phyloP scores from a whole-genome alignment of 1,140 invertebrate species.

The Cherax destructor region DNA sequence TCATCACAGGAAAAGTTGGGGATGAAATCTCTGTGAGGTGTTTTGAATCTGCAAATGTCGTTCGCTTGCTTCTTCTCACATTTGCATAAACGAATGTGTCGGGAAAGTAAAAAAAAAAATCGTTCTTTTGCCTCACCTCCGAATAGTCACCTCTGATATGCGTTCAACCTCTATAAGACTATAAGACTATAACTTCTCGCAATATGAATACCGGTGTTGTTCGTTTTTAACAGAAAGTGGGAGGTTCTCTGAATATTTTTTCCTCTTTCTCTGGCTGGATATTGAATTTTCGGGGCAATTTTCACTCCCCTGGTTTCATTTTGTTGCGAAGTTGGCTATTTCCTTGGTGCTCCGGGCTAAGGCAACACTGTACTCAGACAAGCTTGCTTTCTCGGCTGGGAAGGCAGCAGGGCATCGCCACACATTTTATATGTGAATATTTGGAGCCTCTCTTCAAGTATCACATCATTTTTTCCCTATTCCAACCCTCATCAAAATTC shows the following conservation, averaged over 20 bases:
- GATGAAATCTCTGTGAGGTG: not conserved
- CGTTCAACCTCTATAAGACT: no score
- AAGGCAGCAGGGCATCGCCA: no score
- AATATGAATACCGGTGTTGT: no score
- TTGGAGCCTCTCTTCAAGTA: not conserved
- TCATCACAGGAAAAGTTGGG: not conserved
- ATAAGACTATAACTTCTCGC: no score
- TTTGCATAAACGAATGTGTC: not conserved
- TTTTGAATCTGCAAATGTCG: not conserved
- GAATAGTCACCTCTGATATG: not conserved
- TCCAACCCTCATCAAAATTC: no score
- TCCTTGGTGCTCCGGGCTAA: conserved; percentile 20
- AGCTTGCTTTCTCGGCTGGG: not conserved
- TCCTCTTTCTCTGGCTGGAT: conserved; percentile 5
- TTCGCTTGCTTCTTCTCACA: not conserved
- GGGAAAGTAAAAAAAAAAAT: not conserved
- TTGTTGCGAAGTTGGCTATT: conserved; percentile 40
- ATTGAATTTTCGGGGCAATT: conserved; percentile 54
- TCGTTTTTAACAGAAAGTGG: not conserved
- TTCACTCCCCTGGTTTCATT: conserved; percentile 46
- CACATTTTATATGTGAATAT: not conserved
- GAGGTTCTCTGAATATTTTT: not conserved
- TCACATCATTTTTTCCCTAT: no score
- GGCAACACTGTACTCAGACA: conserved; percentile 14
- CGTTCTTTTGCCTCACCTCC: not conserved